A percentile compares a stretch with the other conserved stretches of the same genome.
phyloP scores from a whole-genome alignment of 2,888 invertebrate genomes.

The Acronicta leporina region DNA sequence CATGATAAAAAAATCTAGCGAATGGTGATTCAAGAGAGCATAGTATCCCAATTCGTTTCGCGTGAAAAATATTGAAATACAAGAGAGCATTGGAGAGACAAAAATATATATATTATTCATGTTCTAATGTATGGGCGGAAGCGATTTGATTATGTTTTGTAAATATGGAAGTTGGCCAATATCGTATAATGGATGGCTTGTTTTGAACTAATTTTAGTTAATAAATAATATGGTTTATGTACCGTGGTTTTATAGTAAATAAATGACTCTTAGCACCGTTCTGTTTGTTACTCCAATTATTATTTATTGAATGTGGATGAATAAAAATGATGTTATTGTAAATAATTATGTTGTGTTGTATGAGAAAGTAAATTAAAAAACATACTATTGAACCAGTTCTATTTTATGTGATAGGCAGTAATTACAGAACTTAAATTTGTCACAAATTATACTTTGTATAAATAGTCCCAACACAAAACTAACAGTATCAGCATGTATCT shows the following conservation, averaged over 20 bases:
- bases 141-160: conserved; percentile 51
- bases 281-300: conserved; percentile 1
- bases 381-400: neutral
- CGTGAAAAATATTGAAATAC: conserved; percentile 79
- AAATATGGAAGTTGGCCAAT: conserved; percentile 49
- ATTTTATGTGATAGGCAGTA: too few relatives aligned
- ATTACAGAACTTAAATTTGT: too few relatives aligned
- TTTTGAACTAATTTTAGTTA: conserved; percentile 47
- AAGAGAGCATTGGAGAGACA: conserved; percentile 57
- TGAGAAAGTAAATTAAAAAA: neutral
- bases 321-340: neutral
- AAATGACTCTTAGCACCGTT: conserved; percentile 22
- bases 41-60: conserved; percentile 70
- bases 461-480: too few relatives aligned
- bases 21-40: conserved; percentile 66
- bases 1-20: conserved; percentile 58
- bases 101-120: conserved; percentile 65
- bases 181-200: conserved; percentile 50
- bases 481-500: too few relatives aligned
- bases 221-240: conserved; percentile 53
- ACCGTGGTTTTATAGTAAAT: conserved; percentile 39
- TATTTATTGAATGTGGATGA: conserved; percentile 23
- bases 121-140: conserved; percentile 51
- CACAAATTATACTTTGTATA: too few relatives aligned
- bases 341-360: neutral